phyloP scores from a whole-genome alignment of 2,888 invertebrate species.

The Cosmia trapezina region DNA sequence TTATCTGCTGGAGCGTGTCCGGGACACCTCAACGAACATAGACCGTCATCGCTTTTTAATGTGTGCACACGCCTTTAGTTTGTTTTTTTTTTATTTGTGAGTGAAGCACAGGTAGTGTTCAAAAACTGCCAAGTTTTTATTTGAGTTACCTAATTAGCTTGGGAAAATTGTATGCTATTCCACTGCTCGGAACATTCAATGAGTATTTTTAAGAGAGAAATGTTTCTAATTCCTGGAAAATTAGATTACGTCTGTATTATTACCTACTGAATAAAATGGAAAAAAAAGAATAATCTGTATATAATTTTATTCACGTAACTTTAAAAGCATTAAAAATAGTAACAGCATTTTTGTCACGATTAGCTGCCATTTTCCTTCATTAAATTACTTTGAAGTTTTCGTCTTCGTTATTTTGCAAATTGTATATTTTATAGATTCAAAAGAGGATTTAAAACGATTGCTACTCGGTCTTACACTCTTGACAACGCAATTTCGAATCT shows the following conservation, averaged over 20 bases:
- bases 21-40: slow-evolving; percentile 73
- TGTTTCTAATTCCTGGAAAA: not conserved
- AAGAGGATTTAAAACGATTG: slow-evolving; percentile 28
- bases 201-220: not conserved
- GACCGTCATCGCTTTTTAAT: slow-evolving; percentile 60
- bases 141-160: slow-evolving; percentile 37
- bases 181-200: not conserved
- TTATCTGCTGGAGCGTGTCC: slow-evolving; percentile 74
- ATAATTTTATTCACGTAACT: too few relatives aligned
- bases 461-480: not conserved
- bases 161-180: not conserved
- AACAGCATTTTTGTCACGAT: not conserved
- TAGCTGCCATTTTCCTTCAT: not conserved
- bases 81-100: slow-evolving; percentile 33
- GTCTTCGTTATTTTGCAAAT: slow-evolving; percentile 5
- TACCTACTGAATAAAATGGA: not conserved
- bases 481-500: slow-evolving; percentile 15
- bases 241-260: not conserved
- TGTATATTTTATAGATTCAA: not conserved
- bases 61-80: slow-evolving; percentile 61
- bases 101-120: slow-evolving; percentile 13
- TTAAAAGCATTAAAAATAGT: too few relatives aligned
- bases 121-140: slow-evolving; percentile 32
- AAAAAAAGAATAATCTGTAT: not conserved
- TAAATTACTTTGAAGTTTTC: not conserved